Base-by-base conservation (phyloP, 2,888 invertebrate species). In the Eurytoma adleriae region DNA sequence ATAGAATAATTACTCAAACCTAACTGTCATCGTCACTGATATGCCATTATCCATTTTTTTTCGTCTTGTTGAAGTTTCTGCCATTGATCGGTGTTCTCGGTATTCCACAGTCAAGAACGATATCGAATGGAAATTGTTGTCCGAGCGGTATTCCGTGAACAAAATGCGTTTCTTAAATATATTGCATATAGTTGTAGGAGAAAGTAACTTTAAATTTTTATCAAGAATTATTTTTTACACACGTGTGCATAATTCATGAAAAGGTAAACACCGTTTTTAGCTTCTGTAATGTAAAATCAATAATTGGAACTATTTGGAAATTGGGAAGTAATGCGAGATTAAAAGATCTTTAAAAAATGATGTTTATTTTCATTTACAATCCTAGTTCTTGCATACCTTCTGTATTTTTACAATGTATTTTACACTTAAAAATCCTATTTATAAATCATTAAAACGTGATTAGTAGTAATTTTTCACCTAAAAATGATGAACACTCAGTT, bases 401-500 rank as follows among this genome's bases (percentile, higher is more conserved):
- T 48, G 2, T 54, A 54, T 70, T 75, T 79, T 75, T 79, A 79
- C 79, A 79, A 67, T 66, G 24, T 75, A 71, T 24, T 70, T 75
- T 75, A 79, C 69, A 79, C 59, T 75, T 18, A 70, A 71, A 71
- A 59, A 75, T 57, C 68, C 62, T 24, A 75, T 61, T 16, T 40
- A 1, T 54, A 79, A 79, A 75, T 59, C 50, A 59, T 67, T 40
- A 59, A 67, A 64, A 18, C 20, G 40, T 64, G 48, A 40, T 64
- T 3, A 13, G 48, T 13, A 40, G 64, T 12, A 7, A 64, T 64
- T 18, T 18, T 48, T 64, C 30, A 64, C 40, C 48, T 18, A 64
- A 64, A 64, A 10, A 30, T n/a, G 64, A 40, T 18, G 40, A 18
- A 64, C 30, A 64, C 48, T 40, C 16, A 62, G 18, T 18, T 18